Percentiles rank a stretch among this genome's conserved stretches.
Conservation (phyloP, 2,113 vertebrate genomes). For the Tychaedon coryphoeus region DNA sequence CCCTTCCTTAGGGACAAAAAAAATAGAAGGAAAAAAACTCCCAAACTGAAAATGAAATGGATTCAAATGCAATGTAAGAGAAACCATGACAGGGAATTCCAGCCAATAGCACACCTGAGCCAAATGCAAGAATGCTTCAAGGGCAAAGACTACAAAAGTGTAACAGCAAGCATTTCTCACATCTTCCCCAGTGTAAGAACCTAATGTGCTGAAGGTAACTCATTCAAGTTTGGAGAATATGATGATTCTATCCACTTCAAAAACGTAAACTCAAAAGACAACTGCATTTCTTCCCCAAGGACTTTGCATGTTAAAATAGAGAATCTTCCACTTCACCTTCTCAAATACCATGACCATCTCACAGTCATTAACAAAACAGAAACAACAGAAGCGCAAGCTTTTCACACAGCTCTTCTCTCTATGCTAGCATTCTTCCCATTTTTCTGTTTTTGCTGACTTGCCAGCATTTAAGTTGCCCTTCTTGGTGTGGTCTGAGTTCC, state of each 20-base stretch:
- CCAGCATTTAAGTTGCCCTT: neutral
- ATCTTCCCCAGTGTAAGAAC: neutral
- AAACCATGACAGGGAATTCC: neutral
- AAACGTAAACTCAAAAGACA: neutral
- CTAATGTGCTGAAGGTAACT: neutral
- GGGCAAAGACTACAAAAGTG: neutral
- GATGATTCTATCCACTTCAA: neutral
- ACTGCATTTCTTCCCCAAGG: neutral
- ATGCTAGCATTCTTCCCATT: neutral
- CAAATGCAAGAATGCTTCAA: neutral
- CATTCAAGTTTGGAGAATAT: neutral
- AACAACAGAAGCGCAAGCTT: neutral
- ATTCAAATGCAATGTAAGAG: neutral
- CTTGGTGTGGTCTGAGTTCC: neutral
- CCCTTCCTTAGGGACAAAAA: neutral
- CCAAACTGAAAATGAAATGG: neutral
- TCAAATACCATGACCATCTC: neutral
- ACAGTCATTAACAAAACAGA: neutral
- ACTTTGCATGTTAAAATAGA: neutral
- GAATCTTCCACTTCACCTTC: neutral
- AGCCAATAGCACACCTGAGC: neutral
- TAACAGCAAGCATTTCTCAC: neutral
- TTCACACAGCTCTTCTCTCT: neutral
- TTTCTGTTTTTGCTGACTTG: neutral
- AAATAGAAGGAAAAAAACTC: fast-evolving